Conservation (phyloP, 2,888 invertebrate species). For the Sesia apiformis region DNA sequence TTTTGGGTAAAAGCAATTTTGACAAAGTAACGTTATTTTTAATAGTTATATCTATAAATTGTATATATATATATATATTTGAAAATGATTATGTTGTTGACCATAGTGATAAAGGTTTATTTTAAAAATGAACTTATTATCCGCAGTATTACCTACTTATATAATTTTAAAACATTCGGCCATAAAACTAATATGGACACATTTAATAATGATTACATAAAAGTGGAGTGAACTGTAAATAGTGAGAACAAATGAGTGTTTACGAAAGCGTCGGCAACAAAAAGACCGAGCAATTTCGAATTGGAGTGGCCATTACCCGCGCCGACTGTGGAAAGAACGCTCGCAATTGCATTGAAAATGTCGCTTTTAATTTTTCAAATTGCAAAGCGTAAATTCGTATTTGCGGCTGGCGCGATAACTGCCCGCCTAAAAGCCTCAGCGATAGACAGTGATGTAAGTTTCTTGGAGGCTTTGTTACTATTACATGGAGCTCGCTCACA, state of each 20-base stretch:
- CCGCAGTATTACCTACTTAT: no score
- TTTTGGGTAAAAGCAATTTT: no score
- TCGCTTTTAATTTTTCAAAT: slow-evolving; percentile 70
- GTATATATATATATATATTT: no score
- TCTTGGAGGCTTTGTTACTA: slow-evolving; percentile 51
- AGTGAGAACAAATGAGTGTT: slow-evolving; percentile 50
- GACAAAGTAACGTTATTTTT: no score
- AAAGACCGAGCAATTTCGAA: slow-evolving; percentile 51
- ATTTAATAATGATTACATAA: slow-evolving; percentile 27
- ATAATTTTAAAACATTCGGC: no score
- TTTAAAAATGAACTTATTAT: no score
- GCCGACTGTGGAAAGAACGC: slow-evolving; percentile 57
- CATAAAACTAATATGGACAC: neutral
- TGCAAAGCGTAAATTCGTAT: slow-evolving; percentile 66
- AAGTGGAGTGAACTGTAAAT: slow-evolving; percentile 29
- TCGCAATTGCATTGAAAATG: slow-evolving; percentile 66
- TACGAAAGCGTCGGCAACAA: slow-evolving; percentile 51
- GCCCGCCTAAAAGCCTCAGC: slow-evolving; percentile 62
- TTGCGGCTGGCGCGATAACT: slow-evolving; percentile 58
- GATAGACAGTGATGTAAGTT: slow-evolving; percentile 45
- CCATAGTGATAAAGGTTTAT: no score
- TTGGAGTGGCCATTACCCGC: slow-evolving; percentile 69
- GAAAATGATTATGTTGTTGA: no score
- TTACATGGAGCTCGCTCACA: slow-evolving; percentile 54
- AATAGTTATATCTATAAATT: no score